Percentiles rank a stretch among this genome's conserved stretches.
Conservation (phyloP, 2,888 invertebrate genomes). For the Lacanobia oleracea region DNA sequence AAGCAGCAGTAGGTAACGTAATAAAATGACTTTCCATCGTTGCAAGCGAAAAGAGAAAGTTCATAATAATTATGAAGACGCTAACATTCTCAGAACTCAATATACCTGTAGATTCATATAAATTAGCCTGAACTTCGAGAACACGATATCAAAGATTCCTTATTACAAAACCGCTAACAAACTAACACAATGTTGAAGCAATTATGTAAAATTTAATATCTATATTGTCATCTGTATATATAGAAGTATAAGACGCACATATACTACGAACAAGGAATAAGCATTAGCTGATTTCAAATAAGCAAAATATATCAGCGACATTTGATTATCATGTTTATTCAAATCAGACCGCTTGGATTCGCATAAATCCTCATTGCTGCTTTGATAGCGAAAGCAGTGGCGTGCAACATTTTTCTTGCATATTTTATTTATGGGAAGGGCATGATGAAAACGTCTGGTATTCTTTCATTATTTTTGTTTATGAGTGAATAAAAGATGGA, state of each 20-base stretch:
- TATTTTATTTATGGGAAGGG: constrained; percentile 38
- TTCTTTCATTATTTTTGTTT: constrained; percentile 34
- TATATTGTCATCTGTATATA: constrained; percentile 50
- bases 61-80: no score
- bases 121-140: neutral
- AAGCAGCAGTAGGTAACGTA: neutral
- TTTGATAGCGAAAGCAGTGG: constrained; percentile 42
- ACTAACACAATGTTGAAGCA: neutral
- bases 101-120: neutral
- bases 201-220: constrained; percentile 30
- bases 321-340: constrained; percentile 63
- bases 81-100: constrained; percentile 1
- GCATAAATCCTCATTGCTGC: constrained; percentile 51
- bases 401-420: constrained; percentile 41
- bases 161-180: constrained; percentile 18
- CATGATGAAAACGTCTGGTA: constrained; percentile 34
- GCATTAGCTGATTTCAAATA: constrained; percentile 65
- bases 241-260: constrained; percentile 47
- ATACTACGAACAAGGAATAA: constrained; percentile 65
- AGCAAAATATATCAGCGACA: constrained; percentile 64
- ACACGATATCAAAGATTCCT: neutral
- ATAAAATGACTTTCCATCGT: neutral
- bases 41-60: neutral
- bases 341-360: constrained; percentile 53
- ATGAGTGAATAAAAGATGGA: constrained; percentile 12